These are phyloP conservation scores for Diadophis punctatus DNA, from an alignment of 2,113 vertebrate species.

Conservation along the genomic window DNA sequence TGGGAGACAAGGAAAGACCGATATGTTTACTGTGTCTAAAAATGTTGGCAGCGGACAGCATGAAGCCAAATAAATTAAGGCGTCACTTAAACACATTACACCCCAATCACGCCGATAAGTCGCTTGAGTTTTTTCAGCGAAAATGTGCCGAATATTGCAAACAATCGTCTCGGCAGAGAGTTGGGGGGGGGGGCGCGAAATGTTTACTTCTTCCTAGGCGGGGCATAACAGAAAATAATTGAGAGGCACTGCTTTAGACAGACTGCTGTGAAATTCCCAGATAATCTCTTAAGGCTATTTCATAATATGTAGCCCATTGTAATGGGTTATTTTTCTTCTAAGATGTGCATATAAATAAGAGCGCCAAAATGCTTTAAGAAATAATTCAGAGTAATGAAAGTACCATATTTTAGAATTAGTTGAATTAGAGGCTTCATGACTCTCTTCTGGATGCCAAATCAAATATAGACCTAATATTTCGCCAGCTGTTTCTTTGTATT, in stretches of 20 bases:
- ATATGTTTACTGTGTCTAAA: no score
- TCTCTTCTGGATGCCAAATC: slow-evolving; percentile 9
- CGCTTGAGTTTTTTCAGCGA: no score
- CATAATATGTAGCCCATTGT: background rate
- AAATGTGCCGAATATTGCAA: no score
- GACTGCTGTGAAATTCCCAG: background rate
- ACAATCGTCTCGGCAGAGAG: no score
- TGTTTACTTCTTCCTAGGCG: no score
- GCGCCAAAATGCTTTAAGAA: background rate
- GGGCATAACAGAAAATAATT: no score
- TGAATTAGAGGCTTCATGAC: slow-evolving; percentile 5
- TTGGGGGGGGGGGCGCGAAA: no score
- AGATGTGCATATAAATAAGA: slow-evolving; percentile 13
- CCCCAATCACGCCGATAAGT: no score
- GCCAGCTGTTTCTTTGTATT: slow-evolving; percentile 30
- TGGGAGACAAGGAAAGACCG: no score
- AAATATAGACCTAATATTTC: slow-evolving; percentile 12
- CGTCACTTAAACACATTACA: no score
- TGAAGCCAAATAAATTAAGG: no score
- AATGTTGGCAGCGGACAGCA: no score
- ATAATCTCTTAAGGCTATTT: background rate
- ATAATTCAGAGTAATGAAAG: slow-evolving; percentile 22
- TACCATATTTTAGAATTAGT: slow-evolving; percentile 30
- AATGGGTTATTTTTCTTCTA: background rate
- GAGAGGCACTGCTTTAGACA: background rate